Percentiles rank a stretch among this genome's conserved stretches.
Evolutionary conservation across 2,888 invertebrate genomes (phyloP).

Genomic region (Trissolcus japonicus): DNA sequence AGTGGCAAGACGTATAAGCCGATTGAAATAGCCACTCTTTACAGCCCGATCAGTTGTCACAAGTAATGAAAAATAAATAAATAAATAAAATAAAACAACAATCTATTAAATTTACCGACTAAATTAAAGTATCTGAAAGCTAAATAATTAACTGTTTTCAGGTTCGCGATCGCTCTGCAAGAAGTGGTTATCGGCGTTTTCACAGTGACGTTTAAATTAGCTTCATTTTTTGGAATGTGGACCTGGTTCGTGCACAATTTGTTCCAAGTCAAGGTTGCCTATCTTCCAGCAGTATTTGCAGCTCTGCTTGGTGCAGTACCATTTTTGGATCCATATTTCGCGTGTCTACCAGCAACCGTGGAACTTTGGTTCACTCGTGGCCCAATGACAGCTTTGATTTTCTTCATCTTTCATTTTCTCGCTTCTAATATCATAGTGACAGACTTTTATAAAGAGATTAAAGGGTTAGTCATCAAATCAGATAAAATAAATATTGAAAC

Average conservation of each 20-base stretch:
- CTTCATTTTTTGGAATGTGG: conserved; percentile 97
- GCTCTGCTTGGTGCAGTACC: conserved; percentile 96
- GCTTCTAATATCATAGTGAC: conserved; percentile 96
- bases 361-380: conserved; percentile 97
- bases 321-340: conserved; percentile 96
- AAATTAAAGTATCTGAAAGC: background rate
- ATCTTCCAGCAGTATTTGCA: conserved; percentile 95
- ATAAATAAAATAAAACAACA: too few relatives aligned
- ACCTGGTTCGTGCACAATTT: conserved; percentile 98
- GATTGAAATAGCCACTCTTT: conserved; percentile 88
- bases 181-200: conserved; percentile 96
- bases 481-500: background rate
- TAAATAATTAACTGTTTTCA: conserved; percentile 59
- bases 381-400: conserved; percentile 86
- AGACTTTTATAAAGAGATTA: conserved; percentile 97
- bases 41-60: conserved; percentile 86
- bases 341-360: conserved; percentile 93
- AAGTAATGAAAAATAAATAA: conserved; percentile 66
- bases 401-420: conserved; percentile 90
- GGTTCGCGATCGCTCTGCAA: conserved; percentile 89
- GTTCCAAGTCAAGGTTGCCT: conserved; percentile 95
- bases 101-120: background rate
- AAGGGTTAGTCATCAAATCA: conserved; percentile 83
- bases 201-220: conserved; percentile 97
- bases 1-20: conserved; percentile 94